A percentile compares a stretch with the other conserved stretches of the same genome.
These are phyloP conservation scores for Anniella stebbinsi DNA, from an alignment of 2,797 vertebrate species.

Conservation along the genomic window DNA sequence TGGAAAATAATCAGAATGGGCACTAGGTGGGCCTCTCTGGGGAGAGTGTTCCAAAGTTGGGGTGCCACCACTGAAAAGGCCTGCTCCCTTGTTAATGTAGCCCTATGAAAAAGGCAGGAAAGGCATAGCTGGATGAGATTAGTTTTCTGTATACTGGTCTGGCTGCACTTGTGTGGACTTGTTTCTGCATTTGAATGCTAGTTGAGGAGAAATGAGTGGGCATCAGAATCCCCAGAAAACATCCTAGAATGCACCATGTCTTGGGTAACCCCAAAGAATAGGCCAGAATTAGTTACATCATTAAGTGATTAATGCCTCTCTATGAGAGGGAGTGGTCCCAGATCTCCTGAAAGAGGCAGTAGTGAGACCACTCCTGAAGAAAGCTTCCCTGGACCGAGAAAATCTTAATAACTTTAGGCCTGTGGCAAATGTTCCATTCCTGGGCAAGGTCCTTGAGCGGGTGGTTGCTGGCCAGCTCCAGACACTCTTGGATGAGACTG, in stretches of 20 bases:
- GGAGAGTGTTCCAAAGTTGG: background rate
- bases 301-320: no score
- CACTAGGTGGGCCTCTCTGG: background rate
- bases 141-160: background rate
- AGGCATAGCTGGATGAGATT: background rate
- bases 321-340: no score
- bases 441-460: no score
- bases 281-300: background rate
- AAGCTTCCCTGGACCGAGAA: no score
- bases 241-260: background rate
- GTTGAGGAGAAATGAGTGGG: background rate
- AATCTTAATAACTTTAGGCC: no score
- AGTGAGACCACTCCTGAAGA: no score
- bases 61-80: background rate
- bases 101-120: background rate
- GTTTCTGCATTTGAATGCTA: background rate
- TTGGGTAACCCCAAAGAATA: background rate
- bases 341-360: no score
- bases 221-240: background rate
- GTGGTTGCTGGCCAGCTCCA: no score
- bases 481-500: no score
- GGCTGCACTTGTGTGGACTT: background rate
- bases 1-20: background rate
- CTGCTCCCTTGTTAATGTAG: background rate
- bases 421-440: no score